These are phyloP conservation scores for Ceyx cyanopectus DNA, from an alignment of 2,113 vertebrate species.

Conservation along the genomic window DNA sequence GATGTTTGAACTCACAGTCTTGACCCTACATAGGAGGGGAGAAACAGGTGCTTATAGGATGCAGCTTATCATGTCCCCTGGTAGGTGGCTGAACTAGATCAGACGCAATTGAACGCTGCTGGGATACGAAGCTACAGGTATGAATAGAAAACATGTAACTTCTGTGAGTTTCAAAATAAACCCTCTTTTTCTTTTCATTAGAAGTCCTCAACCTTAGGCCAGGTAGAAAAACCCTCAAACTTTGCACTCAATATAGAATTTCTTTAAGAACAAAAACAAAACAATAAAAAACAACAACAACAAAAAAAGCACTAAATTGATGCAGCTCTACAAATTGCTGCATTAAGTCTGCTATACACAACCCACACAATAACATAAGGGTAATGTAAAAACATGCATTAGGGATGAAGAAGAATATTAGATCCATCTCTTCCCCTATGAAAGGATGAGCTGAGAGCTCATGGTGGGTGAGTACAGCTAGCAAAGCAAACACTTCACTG, in stretches of 20 bases:
- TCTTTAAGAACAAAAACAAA: background rate
- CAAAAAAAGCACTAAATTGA: constrained; percentile 13
- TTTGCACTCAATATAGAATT: constrained; percentile 27
- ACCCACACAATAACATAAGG: constrained; percentile 43
- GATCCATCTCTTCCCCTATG: constrained; percentile 26
- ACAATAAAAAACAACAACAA: background rate
- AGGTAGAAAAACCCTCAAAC: background rate
- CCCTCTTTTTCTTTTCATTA: background rate
- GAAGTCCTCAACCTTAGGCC: background rate
- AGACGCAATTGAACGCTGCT: background rate
- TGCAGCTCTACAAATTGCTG: constrained; percentile 58
- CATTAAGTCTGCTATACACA: constrained; percentile 63
- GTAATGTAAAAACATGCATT: constrained; percentile 68
- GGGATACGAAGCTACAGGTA: background rate
- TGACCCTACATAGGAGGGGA: background rate
- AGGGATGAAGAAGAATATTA: constrained; percentile 44
- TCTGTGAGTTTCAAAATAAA: background rate
- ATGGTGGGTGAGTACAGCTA: constrained; percentile 43
- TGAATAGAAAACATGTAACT: background rate
- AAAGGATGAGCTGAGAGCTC: constrained; percentile 54
- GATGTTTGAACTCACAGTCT: background rate
- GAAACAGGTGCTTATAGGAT: background rate
- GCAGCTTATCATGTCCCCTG: background rate
- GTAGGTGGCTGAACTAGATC: background rate
- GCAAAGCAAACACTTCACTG: constrained; percentile 60